A percentile compares a stretch with the other conserved stretches of the same genome.
Conservation (phyloP, 2,113 vertebrate genomes). For the Antennarius striatus region DNA sequence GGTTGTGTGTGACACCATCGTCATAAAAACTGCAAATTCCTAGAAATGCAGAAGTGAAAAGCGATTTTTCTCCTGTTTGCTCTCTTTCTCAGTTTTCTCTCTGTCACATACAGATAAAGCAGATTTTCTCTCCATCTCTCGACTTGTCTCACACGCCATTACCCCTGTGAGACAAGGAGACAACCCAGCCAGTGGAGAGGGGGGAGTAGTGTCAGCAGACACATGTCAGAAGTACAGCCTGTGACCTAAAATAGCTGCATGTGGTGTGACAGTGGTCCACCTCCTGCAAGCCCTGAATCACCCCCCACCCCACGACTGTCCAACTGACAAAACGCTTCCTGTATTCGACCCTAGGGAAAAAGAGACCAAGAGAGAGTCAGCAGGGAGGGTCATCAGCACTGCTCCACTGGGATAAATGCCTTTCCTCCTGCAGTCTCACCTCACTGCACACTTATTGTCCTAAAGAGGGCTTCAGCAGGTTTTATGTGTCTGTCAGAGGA, state of each 20-base stretch:
- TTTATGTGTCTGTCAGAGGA: conserved; percentile 13
- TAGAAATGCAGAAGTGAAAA: conserved; percentile 23
- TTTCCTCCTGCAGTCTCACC: conserved; percentile 67
- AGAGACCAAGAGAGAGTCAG: conserved; percentile 52
- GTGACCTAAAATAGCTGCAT: conserved; percentile 74
- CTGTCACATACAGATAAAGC: conserved; percentile 34
- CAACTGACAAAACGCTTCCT: conserved; percentile 66
- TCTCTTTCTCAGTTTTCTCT: conserved; percentile 34
- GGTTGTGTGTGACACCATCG: neutral
- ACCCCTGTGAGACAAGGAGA: conserved; percentile 73
- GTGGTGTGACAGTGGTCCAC: conserved; percentile 70
- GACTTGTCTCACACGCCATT: conserved; percentile 76
- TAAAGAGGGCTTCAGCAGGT: conserved; percentile 40
- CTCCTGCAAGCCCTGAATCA: conserved; percentile 41
- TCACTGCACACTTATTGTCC: conserved; percentile 71
- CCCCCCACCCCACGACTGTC: conserved; percentile 19
- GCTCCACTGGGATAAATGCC: conserved; percentile 70
- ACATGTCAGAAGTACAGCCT: conserved; percentile 76
- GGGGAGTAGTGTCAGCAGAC: conserved; percentile 74
- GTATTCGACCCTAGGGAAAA: conserved; percentile 48
- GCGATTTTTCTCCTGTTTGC: conserved; percentile 5
- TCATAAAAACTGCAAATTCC: conserved; percentile 6
- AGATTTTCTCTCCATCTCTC: conserved; percentile 51
- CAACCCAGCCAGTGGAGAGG: conserved; percentile 55
- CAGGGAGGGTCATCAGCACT: conserved; percentile 64